Base-by-base conservation (phyloP, 2,888 invertebrate genomes). In the Ormia ochracea region DNA sequence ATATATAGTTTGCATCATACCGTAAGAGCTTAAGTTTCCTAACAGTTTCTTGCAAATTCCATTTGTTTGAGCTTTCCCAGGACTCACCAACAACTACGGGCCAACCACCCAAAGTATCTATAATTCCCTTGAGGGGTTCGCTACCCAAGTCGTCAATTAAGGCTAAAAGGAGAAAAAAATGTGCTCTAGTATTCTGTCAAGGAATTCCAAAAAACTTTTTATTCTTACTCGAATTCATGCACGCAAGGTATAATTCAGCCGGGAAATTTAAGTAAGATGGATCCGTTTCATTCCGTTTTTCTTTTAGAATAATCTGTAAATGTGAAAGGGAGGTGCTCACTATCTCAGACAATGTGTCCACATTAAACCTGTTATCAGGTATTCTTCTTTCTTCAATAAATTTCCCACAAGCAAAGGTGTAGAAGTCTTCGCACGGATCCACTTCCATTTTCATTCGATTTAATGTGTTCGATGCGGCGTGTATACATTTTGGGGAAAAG, bases 21-120 rank as follows among this genome's bases (percentile, higher is more conserved):
- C 97, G 97, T 59, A 92, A 90, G 65, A 91, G 90, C 43, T 96
- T 92, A 91, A 96, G 96, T 80, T 93, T 93, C 90, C 95, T 96
- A 6, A 96, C 94, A 0, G 95, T 94, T 82, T 94, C 91, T 84
- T 93, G 93, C 97, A 97, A 97, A 81, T 93, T 92, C 91, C 96
- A 97, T 9, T 91, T 88, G 28, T 85, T 74, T 1, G 91, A 87
- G 33, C 93, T 93, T 82, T 93, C 91, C 97, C 97, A 97, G 0
- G 87, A 82, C 31, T 93, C 91, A 0, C 94, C 96, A 82, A 87
- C 94, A 38, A 97, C 90, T n/a, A 96, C 94, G 0, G 98, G 98
- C 98, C 98, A 98, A 3, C 97, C 97, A 0, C 98, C 98, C 19
- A 98, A 91, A 12, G 92, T 91, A 33, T 91, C 91, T 68, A 98